phyloP scores from a whole-genome alignment of 2,113 vertebrate genomes.

The Nestor notabilis region DNA sequence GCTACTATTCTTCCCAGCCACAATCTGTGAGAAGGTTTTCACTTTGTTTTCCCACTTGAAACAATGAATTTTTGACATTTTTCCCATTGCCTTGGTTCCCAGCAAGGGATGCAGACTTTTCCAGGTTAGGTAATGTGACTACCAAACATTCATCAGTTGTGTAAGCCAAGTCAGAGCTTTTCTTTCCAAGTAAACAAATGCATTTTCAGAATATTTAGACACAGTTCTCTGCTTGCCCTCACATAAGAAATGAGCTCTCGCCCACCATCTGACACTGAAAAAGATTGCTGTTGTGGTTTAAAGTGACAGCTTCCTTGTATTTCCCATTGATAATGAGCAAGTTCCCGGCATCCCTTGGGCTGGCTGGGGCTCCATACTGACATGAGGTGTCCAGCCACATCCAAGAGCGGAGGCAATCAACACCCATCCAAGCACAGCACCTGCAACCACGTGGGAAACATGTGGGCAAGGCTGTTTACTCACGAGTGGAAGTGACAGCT shows the following conservation, averaged over 20 bases:
- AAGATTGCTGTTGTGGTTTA: neutral
- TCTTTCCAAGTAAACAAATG: neutral
- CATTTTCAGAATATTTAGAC: neutral
- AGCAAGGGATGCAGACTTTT: neutral
- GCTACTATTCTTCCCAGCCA: neutral
- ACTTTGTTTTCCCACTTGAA: neutral
- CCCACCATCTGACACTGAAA: neutral
- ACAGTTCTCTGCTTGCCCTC: neutral
- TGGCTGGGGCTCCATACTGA: fast-evolving
- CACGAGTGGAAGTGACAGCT: neutral
- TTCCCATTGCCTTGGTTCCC: neutral
- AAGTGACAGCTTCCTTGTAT: neutral
- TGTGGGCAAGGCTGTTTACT: neutral
- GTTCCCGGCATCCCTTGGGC: neutral
- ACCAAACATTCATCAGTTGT: neutral
- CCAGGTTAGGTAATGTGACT: neutral
- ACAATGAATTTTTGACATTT: slow-evolving; percentile 1
- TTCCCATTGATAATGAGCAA: neutral
- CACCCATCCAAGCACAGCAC: neutral
- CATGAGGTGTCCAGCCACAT: fast-evolving
- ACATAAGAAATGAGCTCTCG: neutral
- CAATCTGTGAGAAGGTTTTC: neutral
- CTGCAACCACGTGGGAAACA: fast-evolving
- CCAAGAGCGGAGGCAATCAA: fast-evolving
- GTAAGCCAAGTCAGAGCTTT: neutral